Base-by-base conservation (phyloP, 2,888 invertebrate species). In the Dryobotodes eremita region DNA sequence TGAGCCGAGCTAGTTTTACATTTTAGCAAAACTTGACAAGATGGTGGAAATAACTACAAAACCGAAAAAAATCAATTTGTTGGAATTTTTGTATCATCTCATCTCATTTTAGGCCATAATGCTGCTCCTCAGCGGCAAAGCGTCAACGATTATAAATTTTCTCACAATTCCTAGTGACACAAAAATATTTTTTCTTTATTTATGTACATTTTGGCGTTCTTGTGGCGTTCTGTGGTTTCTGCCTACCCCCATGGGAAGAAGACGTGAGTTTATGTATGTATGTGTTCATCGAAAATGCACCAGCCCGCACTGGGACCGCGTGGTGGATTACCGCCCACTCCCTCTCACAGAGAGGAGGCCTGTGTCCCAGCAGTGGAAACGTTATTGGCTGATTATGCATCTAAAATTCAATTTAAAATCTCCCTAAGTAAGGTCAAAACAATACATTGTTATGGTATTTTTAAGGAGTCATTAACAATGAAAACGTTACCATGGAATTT, bases 1-100 rank as follows among this genome's bases (percentile, higher is more conserved):
- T 82, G 59, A 77, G 68, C 80, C 66, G 72, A 80, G 26, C 66
- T 65, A 57, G 71, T 61, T 48, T 8, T 23, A 13, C 0, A 42
- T 23, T 42, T 10, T 20, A n/a, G 11, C 6, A 26, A 71, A 59
- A 36, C 10, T 23, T 53, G 2, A 17, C 0, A 53, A 17, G 10
- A 11, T 31, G 11, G 11, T 62, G 5, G 5, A 62, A 62, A 36
- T 31, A 62, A 20, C 11, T 31, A 36, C 2, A 20, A 36, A 31
- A 20, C 3, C 3, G 4, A n/a, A 2, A 1, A 31, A 36, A 36
- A n/a, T n/a, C 3, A 0, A 10, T 13, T 50, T 31, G 8, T 36
- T 31, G 23, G 23, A 42, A 15, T 7, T 13, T 46, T 6, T 23
- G 15, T 20, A 31, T 3, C 11, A 17, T 71, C 11, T 17, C 23